Percentiles rank a stretch among this genome's conserved stretches.
These are phyloP conservation scores for Myxocyprinus asiaticus DNA, from an alignment of 2,113 vertebrate genomes.

Conservation along the genomic window DNA sequence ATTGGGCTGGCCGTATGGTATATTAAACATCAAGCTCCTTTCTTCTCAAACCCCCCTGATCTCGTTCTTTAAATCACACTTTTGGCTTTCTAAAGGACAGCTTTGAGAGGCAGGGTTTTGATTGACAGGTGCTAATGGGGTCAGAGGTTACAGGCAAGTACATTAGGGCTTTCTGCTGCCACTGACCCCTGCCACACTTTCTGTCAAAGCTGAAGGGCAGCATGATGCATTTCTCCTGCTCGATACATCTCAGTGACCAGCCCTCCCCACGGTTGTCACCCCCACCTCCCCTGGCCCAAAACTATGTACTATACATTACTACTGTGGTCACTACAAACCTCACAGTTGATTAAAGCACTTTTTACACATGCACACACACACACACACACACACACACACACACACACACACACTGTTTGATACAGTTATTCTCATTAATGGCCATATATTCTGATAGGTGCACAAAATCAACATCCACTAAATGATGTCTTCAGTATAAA, in stretches of 20 bases:
- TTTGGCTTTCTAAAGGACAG: neutral
- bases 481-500: constrained; percentile 26
- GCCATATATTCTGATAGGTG: neutral
- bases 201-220: constrained; percentile 49
- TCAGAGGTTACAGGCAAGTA: constrained; percentile 61
- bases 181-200: constrained; percentile 58
- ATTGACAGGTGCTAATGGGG: constrained; percentile 64
- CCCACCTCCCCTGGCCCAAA: neutral
- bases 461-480: neutral
- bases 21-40: neutral
- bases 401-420: neutral
- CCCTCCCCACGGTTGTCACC: neutral
- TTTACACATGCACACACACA: neutral
- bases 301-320: constrained; percentile 26
- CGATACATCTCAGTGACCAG: constrained; percentile 6
- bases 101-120: constrained; percentile 53
- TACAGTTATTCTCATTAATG: constrained; percentile 22
- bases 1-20: neutral
- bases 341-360: neutral
- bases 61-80: constrained; percentile 9
- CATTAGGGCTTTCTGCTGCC: constrained; percentile 71
- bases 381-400: too few relatives aligned
- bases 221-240: constrained; percentile 49
- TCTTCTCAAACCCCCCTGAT: constrained; percentile 6
- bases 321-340: constrained; percentile 18